Evolutionary conservation across 2,113 vertebrate genomes (phyloP).

Genomic region (Prolemur simus): DNA sequence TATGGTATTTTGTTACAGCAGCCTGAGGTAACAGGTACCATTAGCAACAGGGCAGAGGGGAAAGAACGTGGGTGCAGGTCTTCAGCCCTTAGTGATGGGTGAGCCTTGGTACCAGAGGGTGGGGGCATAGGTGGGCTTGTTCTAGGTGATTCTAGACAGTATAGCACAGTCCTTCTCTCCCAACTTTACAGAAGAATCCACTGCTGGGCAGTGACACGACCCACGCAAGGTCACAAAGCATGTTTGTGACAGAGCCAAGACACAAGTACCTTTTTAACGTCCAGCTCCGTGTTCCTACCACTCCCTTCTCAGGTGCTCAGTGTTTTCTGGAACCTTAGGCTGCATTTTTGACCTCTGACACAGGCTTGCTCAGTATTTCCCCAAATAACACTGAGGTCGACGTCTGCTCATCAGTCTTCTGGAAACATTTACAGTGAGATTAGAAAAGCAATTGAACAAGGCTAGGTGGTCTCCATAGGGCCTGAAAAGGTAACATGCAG

Average conservation of each 20-base stretch:
- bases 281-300: background rate
- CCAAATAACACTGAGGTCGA: background rate
- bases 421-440: conserved; percentile 47
- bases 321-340: background rate
- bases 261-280: rapidly evolving
- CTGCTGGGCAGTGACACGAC: background rate
- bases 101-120: background rate
- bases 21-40: rapidly evolving
- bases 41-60: background rate
- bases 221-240: background rate
- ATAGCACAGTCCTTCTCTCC: no score
- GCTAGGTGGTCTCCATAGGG: background rate
- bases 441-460: conserved; percentile 32
- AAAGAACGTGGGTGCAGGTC: background rate
- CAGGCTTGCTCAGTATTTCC: background rate
- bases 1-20: background rate
- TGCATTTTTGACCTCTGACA: background rate
- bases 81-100: background rate
- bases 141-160: background rate
- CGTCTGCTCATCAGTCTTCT: conserved; percentile 7
- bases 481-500: background rate
- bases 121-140: background rate
- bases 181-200: background rate
- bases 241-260: background rate
- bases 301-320: background rate